Conservation (phyloP, 2,888 invertebrate species). For the Spilosoma lubricipeda region DNA sequence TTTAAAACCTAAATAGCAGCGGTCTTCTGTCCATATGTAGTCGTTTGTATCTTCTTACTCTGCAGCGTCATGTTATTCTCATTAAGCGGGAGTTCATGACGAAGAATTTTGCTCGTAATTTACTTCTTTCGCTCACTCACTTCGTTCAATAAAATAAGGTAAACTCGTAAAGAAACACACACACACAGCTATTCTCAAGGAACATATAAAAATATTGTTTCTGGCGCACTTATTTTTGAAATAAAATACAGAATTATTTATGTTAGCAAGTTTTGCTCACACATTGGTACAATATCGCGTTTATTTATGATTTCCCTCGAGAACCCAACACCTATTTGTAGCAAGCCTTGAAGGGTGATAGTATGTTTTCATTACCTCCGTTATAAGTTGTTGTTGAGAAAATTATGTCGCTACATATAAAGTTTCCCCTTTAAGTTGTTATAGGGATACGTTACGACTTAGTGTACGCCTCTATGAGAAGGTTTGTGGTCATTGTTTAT, state of each 20-base stretch:
- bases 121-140: conserved; percentile 12
- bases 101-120: conserved; percentile 18
- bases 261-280: conserved; percentile 52
- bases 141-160: conserved; percentile 2
- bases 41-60: conserved; percentile 2
- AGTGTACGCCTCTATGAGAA: conserved; percentile 12
- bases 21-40: background rate
- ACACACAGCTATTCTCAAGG: conserved; percentile 39
- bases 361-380: conserved; percentile 52
- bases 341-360: conserved; percentile 52
- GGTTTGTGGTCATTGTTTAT: conserved; percentile 20
- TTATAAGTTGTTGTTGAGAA: conserved; percentile 46
- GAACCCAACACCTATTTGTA: conserved; percentile 53
- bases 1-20: background rate
- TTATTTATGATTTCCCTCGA: conserved; percentile 55
- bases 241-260: conserved; percentile 54
- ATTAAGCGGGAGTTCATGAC: conserved; percentile 8
- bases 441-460: conserved; percentile 17
- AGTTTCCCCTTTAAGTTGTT: conserved; percentile 24
- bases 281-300: conserved; percentile 49
- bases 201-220: conserved; percentile 40
- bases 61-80: conserved; percentile 13
- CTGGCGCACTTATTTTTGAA: conserved; percentile 44
- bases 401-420: conserved; percentile 46
- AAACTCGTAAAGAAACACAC: conserved; percentile 5